A percentile compares a stretch with the other conserved stretches of the same genome.
These are phyloP conservation scores for Panzeria rudis DNA, from an alignment of 2,888 invertebrate genomes.

Conservation along the genomic window DNA sequence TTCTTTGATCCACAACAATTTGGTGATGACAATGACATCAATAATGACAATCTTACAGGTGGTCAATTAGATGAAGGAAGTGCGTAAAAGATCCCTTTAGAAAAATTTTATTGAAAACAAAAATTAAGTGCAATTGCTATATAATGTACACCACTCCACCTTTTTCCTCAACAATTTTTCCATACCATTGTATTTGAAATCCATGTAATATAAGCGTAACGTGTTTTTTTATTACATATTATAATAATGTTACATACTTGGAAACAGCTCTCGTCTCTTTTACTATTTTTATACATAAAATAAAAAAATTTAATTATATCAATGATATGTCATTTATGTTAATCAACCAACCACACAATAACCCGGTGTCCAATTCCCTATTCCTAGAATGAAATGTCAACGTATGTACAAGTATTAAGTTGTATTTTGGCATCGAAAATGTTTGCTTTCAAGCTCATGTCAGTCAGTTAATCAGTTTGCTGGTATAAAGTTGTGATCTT, in stretches of 20 bases:
- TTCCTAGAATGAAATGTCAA: slow-evolving; percentile 36
- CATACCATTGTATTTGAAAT: slow-evolving; percentile 60
- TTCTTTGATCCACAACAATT: slow-evolving; percentile 62
- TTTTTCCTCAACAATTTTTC: slow-evolving; percentile 41
- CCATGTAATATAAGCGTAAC: slow-evolving; percentile 65
- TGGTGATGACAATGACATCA: slow-evolving; percentile 60
- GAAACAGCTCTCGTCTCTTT: slow-evolving; percentile 54
- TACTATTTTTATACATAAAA: slow-evolving; percentile 20
- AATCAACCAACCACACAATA: slow-evolving; percentile 24
- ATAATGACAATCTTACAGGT: slow-evolving; percentile 58
- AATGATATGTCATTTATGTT: slow-evolving; percentile 48
- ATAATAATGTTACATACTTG: slow-evolving; percentile 30
- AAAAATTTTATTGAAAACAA: slow-evolving; percentile 45
- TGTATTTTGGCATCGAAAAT: slow-evolving; percentile 43
- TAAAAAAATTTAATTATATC: background rate
- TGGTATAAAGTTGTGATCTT: slow-evolving; percentile 37
- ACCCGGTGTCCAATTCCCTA: slow-evolving; percentile 52
- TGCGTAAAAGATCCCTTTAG: slow-evolving; percentile 70
- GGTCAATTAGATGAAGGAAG: slow-evolving; percentile 68
- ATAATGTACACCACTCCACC: slow-evolving; percentile 66
- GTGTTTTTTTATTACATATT: slow-evolving; percentile 27
- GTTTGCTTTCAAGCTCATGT: slow-evolving; percentile 48
- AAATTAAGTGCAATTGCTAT: slow-evolving; percentile 70
- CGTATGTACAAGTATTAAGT: slow-evolving; percentile 25
- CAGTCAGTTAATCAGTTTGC: slow-evolving; percentile 37